These are phyloP conservation scores for Oophaga pumilio DNA, from an alignment of 2,113 vertebrate species.

Conservation along the genomic window DNA sequence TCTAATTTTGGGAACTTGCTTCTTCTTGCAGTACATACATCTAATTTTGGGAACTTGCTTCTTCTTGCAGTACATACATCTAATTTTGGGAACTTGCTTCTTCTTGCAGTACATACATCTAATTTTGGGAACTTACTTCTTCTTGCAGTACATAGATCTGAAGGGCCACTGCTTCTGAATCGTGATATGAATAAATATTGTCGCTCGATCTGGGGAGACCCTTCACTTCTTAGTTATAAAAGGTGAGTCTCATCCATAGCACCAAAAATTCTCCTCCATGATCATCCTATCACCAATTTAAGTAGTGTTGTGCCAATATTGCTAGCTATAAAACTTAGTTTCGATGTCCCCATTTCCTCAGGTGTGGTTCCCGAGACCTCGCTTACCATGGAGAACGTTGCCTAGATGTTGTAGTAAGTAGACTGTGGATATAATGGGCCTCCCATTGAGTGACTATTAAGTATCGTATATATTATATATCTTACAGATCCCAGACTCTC, in stretches of 20 bases:
- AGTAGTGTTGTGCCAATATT: background rate
- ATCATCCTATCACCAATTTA: background rate
- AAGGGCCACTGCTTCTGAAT: conserved; percentile 67
- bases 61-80: too few species aligned
- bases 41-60: too few species aligned
- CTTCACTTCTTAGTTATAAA: conserved; percentile 70
- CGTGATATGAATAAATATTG: conserved; percentile 77
- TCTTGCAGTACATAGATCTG: conserved; percentile 64
- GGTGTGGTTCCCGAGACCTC: conserved; percentile 63
- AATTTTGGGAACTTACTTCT: background rate
- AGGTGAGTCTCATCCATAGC: conserved; percentile 56
- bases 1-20: too few species aligned
- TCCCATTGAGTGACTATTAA: background rate
- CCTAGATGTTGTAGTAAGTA: conserved; percentile 61
- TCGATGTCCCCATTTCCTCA: conserved; percentile 38
- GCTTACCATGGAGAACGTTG: conserved; percentile 65
- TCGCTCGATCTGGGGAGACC: conserved; percentile 75
- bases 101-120: background rate
- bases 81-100: too few species aligned
- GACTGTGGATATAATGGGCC: background rate
- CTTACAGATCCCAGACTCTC: conserved; percentile 62
- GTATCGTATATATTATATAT: background rate
- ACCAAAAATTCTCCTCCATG: background rate
- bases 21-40: too few species aligned
- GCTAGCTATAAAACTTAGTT: background rate